Evolutionary conservation across 2,113 vertebrate genomes (phyloP).

Genomic region (Indicator indicator): DNA sequence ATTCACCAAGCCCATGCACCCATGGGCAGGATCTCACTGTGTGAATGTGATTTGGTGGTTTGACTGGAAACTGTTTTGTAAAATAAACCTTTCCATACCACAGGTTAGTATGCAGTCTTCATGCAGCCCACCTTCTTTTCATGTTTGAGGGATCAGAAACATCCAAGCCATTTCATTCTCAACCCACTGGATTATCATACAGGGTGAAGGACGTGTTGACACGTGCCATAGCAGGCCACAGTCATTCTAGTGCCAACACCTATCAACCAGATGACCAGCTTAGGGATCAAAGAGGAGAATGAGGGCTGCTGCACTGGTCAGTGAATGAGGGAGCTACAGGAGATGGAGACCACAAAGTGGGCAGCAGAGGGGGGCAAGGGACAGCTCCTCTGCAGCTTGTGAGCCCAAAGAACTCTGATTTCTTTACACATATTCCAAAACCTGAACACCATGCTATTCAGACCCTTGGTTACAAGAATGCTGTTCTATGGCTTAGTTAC

Average conservation of each 20-base stretch:
- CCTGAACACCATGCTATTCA: neutral
- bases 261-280: neutral
- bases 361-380: neutral
- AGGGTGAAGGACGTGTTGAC: neutral
- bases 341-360: rapidly evolving
- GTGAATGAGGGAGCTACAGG: neutral
- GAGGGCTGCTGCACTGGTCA: neutral
- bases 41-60: neutral
- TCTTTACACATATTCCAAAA: neutral
- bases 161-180: neutral
- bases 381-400: neutral
- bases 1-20: neutral
- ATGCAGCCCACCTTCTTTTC: neutral
- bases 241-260: neutral
- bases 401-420: neutral
- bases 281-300: neutral
- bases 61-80: neutral
- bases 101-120: neutral
- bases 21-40: neutral
- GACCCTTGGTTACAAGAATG: neutral
- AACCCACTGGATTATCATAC: rapidly evolving
- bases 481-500: neutral
- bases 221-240: neutral
- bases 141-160: neutral
- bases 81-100: neutral